Conservation (phyloP, 64 coral and sea anemone species). For the Stylophora pistillata region DNA sequence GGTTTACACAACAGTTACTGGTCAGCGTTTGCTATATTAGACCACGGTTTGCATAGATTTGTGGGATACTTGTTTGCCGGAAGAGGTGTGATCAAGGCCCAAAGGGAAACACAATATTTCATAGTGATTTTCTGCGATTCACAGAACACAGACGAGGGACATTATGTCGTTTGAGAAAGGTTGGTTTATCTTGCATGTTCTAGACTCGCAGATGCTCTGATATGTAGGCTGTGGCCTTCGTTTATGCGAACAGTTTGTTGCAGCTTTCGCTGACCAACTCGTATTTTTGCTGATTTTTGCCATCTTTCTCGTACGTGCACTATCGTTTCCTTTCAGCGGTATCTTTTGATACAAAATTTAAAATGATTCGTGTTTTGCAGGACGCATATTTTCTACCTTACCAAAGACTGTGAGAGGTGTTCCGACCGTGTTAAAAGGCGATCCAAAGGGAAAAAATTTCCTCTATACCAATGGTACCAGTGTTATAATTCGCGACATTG, state of each 20-base stretch:
- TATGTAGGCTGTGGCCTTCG: neutral
- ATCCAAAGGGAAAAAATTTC: constrained; percentile 95
- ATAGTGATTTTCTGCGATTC: neutral
- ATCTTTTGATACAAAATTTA: neutral
- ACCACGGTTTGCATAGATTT: neutral
- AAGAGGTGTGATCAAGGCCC: neutral
- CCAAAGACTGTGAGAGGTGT: constrained; percentile 74
- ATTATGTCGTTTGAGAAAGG: constrained; percentile 32
- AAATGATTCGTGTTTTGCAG: constrained; percentile 62
- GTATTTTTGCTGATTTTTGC: no score
- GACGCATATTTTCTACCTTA: constrained; percentile 68
- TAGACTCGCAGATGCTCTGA: neutral
- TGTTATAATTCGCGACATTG: constrained; percentile 89
- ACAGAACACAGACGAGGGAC: neutral
- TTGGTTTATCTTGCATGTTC: neutral
- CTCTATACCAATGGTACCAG: constrained; percentile 83
- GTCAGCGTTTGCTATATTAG: neutral
- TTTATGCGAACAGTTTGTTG: no score
- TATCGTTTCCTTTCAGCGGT: no score
- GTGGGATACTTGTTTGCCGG: neutral
- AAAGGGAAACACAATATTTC: neutral
- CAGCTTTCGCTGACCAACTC: no score
- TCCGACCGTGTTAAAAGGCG: constrained; percentile 72
- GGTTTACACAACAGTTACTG: neutral
- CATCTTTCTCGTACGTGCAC: no score